Evolutionary conservation across 2,888 invertebrate species (phyloP), one percentile per base, ranked within the genome.

Genomic region (Antheraea yamamai): DNA sequence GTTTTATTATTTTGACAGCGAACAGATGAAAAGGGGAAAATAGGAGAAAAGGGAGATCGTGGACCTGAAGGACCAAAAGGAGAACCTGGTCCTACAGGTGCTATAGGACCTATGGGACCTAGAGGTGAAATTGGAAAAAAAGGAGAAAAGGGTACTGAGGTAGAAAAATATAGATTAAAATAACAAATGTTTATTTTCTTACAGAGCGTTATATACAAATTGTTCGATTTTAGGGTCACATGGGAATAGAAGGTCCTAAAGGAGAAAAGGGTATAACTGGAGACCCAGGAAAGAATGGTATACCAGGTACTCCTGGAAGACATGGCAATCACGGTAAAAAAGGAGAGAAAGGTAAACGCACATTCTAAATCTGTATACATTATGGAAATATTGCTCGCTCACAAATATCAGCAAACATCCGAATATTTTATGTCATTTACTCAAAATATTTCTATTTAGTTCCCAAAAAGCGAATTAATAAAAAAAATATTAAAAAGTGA

Each of bases 301-400:
- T 94, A 51, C 94, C 95, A 58, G 98, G 97, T 2, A 93, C 95
- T 30, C 95, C 96, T 78, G 98, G 98, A 30, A 87, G 95, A 16
- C 96, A 97, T 47, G 98, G 98, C 58, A 95, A 93, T 0, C 95
- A 97, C 76, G 98, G 98, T 58, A 96, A 96, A 2, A 95, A 95
- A 84, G 97, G 97, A 35, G 72, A 77, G 18, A 81, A 79, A 75
- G 84, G 84, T 84, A 74, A 76, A 73, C 58, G 61, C 10, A 23
- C 2, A 51, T 68, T 26, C 14, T 16, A 35, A 16, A 26, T 68
- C 26, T 1, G 10, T 73, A 61, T 12, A 14, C 16, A 16, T 12
- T 16, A 14, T 66, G 64, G 14, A 66, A 66, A 66, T 14, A 66
- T 61, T n/a, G n/a, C 3, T 14, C 23, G n/a, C 3, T 23, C 14